These are phyloP conservation scores for Diplosoma virens DNA, from an alignment of 23 tunicate genomes.

Conservation along the genomic window DNA sequence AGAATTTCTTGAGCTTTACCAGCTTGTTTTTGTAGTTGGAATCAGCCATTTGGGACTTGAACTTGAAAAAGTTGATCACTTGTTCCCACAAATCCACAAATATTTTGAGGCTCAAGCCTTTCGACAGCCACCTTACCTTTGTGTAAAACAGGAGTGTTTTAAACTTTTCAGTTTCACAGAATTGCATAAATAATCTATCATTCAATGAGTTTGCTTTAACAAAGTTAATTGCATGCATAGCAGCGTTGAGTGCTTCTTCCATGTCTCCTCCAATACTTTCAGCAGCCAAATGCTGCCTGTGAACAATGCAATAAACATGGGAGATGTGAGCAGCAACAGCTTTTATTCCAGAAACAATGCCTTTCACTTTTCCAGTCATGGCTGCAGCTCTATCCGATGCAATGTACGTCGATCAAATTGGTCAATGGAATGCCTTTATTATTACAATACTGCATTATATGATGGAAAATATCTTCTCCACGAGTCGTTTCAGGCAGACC, in stretches of 20 bases:
- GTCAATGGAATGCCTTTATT: constrained; percentile 9
- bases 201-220: no score
- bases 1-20: no score
- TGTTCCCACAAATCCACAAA: no score
- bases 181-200: no score
- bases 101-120: no score
- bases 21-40: background rate
- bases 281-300: background rate
- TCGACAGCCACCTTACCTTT: no score
- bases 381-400: background rate
- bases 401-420: constrained; percentile 5
- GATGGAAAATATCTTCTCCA: constrained; percentile 7
- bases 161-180: background rate
- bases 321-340: background rate
- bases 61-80: no score
- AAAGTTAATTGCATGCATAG: no score
- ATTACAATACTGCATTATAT: constrained; percentile 21
- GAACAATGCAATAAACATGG: no score
- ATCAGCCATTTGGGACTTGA: background rate
- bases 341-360: background rate
- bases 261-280: background rate
- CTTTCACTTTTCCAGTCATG: no score
- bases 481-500: constrained; percentile 24
- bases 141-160: background rate
- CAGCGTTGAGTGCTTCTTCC: no score